phyloP scores from a whole-genome alignment of 2,888 invertebrate species.

The Perizoma flavofasciatum region DNA sequence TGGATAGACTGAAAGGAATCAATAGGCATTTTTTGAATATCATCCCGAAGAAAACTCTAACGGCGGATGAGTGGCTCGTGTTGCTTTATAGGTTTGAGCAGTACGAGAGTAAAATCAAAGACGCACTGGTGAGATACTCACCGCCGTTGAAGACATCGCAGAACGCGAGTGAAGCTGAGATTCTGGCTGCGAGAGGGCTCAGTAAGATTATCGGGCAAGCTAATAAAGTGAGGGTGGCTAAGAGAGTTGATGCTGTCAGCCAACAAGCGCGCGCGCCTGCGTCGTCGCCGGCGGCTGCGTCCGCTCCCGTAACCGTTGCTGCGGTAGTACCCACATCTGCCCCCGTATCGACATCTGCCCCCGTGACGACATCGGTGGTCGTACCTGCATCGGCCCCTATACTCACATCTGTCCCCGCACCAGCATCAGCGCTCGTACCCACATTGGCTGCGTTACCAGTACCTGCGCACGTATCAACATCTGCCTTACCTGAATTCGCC shows the following conservation, averaged over 20 bases:
- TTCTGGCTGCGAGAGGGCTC: constrained; percentile 72
- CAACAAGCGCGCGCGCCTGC: constrained; percentile 28
- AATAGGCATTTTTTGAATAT: constrained; percentile 69
- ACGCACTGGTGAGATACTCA: constrained; percentile 56
- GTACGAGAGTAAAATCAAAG: constrained; percentile 62
- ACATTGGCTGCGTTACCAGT: too few species aligned
- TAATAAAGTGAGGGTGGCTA: constrained; percentile 53
- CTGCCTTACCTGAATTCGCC: too few species aligned
- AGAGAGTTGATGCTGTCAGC: constrained; percentile 47
- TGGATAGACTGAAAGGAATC: constrained; percentile 61
- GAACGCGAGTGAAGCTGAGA: constrained; percentile 72
- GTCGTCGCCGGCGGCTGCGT: too few species aligned
- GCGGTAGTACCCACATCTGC: too few species aligned
- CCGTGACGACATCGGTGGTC: constrained; percentile 40
- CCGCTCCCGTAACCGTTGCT: background rate
- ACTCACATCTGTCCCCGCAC: constrained; percentile 7
- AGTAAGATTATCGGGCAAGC: constrained; percentile 75
- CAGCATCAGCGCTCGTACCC: constrained; percentile 13
- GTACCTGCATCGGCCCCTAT: background rate
- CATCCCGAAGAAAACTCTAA: constrained; percentile 63
- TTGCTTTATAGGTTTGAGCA: constrained; percentile 70
- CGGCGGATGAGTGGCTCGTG: constrained; percentile 73
- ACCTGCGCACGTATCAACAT: too few species aligned
- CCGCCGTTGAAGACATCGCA: constrained; percentile 47
- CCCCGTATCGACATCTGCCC: background rate